phyloP scores from a whole-genome alignment of 53 echinoderm and acorn worm species.

The Holothuria scabra region DNA sequence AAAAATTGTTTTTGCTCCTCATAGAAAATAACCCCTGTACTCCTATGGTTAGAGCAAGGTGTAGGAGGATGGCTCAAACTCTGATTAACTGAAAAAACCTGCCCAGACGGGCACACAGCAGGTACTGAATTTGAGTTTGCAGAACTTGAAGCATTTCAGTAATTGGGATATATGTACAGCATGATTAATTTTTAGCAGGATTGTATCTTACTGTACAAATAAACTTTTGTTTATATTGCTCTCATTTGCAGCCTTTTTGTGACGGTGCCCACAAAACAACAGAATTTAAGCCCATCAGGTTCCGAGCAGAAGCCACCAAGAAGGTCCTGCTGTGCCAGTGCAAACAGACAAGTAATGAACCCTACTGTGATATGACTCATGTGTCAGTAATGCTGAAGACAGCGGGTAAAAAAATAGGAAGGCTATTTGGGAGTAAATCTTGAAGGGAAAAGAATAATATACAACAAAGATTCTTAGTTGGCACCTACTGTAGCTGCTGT shows the following conservation, averaged over 20 bases:
- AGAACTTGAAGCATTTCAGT: too few relatives aligned
- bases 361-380: constrained; percentile 92
- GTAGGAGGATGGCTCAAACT: too few relatives aligned
- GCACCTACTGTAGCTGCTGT: too few relatives aligned
- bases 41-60: too few relatives aligned
- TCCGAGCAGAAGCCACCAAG: constrained; percentile 76
- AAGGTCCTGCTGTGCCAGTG: constrained; percentile 78
- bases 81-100: neutral
- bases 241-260: constrained; percentile 83
- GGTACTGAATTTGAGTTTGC: too few relatives aligned
- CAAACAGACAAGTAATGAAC: constrained; percentile 89
- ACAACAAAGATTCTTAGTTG: neutral
- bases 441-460: neutral
- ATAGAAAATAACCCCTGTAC: too few relatives aligned
- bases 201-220: too few relatives aligned
- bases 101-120: neutral
- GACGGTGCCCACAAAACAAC: constrained; percentile 91
- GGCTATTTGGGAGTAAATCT: constrained; percentile 15
- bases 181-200: too few relatives aligned
- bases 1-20: too few relatives aligned
- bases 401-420: constrained; percentile 25
- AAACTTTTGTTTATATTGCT: neutral
- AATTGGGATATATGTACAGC: too few relatives aligned
- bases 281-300: constrained; percentile 76
- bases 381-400: constrained; percentile 71